These are phyloP conservation scores for Scomber scombrus DNA, from an alignment of 2,113 vertebrate genomes.

Conservation along the genomic window DNA sequence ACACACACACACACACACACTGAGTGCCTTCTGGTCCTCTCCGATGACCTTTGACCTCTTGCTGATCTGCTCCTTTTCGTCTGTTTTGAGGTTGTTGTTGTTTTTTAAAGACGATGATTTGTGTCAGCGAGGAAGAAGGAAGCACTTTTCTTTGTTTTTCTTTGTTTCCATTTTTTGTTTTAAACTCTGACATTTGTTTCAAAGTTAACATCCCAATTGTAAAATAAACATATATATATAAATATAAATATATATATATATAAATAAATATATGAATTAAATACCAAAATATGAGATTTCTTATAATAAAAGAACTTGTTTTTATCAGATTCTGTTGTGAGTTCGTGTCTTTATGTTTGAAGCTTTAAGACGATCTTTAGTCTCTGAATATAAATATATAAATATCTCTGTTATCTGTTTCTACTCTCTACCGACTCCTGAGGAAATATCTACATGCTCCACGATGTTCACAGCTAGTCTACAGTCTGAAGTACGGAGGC, in stretches of 20 bases:
- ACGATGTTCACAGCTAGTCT: no score
- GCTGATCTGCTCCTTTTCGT: constrained; percentile 17
- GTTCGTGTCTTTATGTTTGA: not conserved
- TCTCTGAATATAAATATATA: no score
- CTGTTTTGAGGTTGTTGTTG: constrained; percentile 32
- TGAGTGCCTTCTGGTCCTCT: constrained; percentile 70
- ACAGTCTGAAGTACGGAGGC: no score
- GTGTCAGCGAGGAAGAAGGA: constrained; percentile 67
- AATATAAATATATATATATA: constrained; percentile 61
- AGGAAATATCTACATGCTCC: no score
- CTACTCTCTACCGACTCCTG: no score
- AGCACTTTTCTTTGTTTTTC: constrained; percentile 74
- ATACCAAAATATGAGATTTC: constrained; percentile 73
- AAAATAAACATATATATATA: constrained; percentile 68
- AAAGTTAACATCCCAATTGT: constrained; percentile 74
- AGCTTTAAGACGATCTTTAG: no score
- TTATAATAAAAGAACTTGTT: constrained; percentile 82
- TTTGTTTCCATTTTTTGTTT: constrained; percentile 44
- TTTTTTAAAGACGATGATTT: constrained; percentile 39
- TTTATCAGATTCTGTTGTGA: constrained; percentile 56
- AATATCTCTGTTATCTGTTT: no score
- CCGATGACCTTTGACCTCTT: constrained; percentile 68
- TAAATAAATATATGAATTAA: constrained; percentile 70
- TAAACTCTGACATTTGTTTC: constrained; percentile 65
- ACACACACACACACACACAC: constrained; percentile 24